Base-by-base conservation (phyloP, 1,140 invertebrate species). In the Heterodera schachtii region DNA sequence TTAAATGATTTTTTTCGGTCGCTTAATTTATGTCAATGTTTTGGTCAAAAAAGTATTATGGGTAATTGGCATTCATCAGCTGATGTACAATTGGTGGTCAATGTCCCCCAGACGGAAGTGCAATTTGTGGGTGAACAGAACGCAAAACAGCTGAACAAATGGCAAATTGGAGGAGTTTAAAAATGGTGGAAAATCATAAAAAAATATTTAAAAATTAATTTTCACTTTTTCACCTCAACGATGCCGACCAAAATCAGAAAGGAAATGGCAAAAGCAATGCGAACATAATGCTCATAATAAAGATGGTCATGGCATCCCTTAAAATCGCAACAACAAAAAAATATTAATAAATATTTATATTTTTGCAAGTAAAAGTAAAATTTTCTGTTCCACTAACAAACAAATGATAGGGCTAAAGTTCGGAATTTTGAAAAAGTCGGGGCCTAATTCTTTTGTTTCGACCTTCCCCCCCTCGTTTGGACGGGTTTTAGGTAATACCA, bases 261-360 rank as follows among this genome's bases (percentile, higher is more conserved):
- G 9, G 76, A 84, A 8, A 86, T 46, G n/a, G 73, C 73, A 19
- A 86, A 74, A 8, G 87, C 82, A 49, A 86, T 73, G 46, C 84
- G 81, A 11, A 86, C 74, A 67, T 86, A 64, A 41, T 88, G 57
- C 60, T 86, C 85, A 69, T 88, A 83, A 44, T 60, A 82, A n/a
- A 88, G 64, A 21, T 83, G 74, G 44, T 82, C 78, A 41, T 87
- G 78, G 67, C 85, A 86, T 21, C 85, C 85, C 85, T 86, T 43
- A 31, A 46, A 85, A 8, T n/a, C 31, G 19, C 43, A 57, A 77
- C 8, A 19, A 66, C 21, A 41, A n/a, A 16, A 78, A 77, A n/a
- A 81, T 52, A 67, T 82, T 44, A 80, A 81, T 81, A n/a, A 41
- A 19, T 19, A 64, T 57, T 64, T 41, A 52, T 21, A n/a, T 43